These are phyloP conservation scores for Patiria pectinifera DNA, from an alignment of 53 echinoderm and acorn worm species.

Conservation along the genomic window DNA sequence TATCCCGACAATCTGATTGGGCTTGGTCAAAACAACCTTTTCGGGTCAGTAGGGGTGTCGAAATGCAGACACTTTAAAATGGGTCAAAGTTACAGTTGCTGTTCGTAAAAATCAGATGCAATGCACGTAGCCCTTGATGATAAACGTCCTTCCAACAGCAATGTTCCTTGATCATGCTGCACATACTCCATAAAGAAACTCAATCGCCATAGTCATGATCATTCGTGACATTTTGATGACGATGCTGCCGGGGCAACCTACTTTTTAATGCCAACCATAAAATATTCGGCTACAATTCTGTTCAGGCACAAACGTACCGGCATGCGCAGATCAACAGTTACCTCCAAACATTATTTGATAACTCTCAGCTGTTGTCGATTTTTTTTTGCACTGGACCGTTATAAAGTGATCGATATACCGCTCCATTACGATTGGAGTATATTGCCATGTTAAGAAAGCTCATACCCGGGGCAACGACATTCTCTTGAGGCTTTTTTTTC, in stretches of 20 bases:
- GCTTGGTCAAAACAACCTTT: no score
- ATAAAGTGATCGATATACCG: no score
- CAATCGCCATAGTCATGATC: background rate
- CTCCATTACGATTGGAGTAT: no score
- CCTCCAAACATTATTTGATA: conserved; percentile 4
- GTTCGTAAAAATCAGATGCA: background rate
- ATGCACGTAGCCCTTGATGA: background rate
- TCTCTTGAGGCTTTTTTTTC: no score
- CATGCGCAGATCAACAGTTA: background rate
- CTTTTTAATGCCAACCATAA: background rate
- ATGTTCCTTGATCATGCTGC: background rate
- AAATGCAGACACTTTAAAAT: background rate
- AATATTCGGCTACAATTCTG: conserved; percentile 6
- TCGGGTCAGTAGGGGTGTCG: background rate
- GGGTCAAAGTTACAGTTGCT: background rate
- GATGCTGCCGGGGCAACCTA: background rate
- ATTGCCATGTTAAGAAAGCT: no score
- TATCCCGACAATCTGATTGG: background rate
- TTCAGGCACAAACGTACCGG: background rate
- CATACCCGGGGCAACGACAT: no score
- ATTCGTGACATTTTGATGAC: conserved; percentile 6
- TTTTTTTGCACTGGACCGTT: background rate
- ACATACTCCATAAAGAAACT: background rate
- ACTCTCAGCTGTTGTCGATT: conserved; percentile 6
- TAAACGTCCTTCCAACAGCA: background rate